These are phyloP conservation scores for Avahi laniger DNA, from an alignment of 2,797 vertebrate species.

Conservation along the genomic window DNA sequence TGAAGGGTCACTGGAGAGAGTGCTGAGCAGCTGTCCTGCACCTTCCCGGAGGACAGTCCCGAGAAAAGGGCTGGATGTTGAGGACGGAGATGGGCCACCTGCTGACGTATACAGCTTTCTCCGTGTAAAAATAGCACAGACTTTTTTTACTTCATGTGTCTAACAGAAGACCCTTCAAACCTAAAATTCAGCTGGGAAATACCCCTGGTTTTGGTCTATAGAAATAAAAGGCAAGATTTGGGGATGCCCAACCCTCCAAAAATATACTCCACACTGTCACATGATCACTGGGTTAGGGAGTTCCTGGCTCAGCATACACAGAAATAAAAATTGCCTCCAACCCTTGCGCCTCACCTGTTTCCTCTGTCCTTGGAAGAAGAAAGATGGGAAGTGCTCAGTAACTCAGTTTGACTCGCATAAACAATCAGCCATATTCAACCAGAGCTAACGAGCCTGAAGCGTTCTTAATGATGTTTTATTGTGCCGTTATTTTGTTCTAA, in stretches of 20 bases:
- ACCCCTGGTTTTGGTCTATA: not conserved
- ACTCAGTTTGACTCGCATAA: not conserved
- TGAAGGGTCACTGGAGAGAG: not conserved
- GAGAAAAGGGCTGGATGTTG: not conserved
- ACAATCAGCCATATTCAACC: not conserved
- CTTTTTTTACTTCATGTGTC: not conserved
- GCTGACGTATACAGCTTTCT: not conserved
- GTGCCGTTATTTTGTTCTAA: not conserved
- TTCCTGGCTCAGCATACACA: not conserved
- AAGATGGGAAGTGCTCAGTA: not conserved
- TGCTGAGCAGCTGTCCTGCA: too few species aligned
- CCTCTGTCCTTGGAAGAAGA: not conserved
- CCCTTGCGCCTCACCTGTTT: too few species aligned
- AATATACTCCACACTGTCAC: accelerated
- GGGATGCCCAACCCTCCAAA: not conserved
- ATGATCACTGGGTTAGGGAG: not conserved
- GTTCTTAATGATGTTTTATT: not conserved
- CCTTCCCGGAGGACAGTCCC: not conserved
- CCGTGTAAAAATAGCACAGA: too few species aligned
- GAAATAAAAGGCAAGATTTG: not conserved
- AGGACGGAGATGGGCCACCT: not conserved
- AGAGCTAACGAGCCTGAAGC: not conserved
- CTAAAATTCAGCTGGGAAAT: not conserved
- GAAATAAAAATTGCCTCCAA: not conserved
- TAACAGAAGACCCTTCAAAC: not conserved